Evolutionary conservation across 2,888 invertebrate genomes (phyloP).

Genomic region (Pyrocoelia pectoralis): DNA sequence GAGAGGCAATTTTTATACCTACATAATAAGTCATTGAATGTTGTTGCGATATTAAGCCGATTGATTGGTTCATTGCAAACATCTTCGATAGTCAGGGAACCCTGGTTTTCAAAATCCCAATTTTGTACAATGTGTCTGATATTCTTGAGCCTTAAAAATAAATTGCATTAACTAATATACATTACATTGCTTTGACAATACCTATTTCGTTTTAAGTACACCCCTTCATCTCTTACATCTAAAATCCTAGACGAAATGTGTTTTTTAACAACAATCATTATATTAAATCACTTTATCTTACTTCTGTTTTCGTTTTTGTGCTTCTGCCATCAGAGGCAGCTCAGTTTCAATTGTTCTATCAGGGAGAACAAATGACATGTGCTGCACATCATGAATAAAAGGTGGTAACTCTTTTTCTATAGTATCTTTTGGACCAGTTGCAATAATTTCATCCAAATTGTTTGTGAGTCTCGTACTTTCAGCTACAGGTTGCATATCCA

Average conservation of each 20-base stretch:
- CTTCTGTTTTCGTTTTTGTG: too few species aligned
- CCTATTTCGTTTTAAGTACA: too few species aligned
- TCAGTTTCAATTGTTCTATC: neutral
- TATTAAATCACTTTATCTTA: too few species aligned
- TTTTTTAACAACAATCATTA: too few species aligned
- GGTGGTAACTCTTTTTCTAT: too few species aligned
- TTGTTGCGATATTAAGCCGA: slow-evolving; percentile 14
- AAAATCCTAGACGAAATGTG: too few species aligned
- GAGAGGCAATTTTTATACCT: too few species aligned
- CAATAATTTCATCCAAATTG: neutral
- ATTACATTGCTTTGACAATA: too few species aligned
- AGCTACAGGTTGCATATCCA: neutral
- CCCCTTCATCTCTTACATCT: too few species aligned
- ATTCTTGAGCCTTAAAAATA: neutral
- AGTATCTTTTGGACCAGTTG: neutral
- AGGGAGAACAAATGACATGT: too few species aligned
- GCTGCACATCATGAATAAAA: too few species aligned
- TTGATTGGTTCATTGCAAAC: slow-evolving; percentile 16
- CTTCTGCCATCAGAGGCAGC: neutral
- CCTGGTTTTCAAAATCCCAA: slow-evolving; percentile 11
- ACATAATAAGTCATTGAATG: slow-evolving; percentile 18
- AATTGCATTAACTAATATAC: too few species aligned
- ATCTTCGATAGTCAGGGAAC: slow-evolving; percentile 16
- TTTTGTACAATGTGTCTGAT: neutral
- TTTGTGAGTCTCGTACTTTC: neutral